Percentiles rank a stretch among this genome's conserved stretches.
phyloP scores from a whole-genome alignment of 1,140 invertebrate species.

The Odontomachus brunneus region DNA sequence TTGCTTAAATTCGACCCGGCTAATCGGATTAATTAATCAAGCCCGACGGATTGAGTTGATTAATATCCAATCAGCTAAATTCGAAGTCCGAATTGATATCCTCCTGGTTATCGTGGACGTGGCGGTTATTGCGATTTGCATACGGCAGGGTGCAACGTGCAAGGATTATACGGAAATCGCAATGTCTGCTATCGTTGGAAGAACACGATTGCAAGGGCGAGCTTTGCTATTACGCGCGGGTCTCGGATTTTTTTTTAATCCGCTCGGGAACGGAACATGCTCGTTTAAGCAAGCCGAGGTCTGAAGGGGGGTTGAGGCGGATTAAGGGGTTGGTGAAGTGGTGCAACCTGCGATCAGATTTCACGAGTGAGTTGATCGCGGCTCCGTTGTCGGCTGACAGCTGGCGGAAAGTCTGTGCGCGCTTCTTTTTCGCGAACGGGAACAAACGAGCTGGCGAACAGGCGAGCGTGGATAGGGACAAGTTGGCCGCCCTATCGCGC shows the following conservation, averaged over 20 bases:
- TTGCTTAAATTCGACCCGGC: no score
- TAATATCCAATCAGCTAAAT: no score
- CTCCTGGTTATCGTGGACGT: no score
- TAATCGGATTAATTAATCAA: no score
- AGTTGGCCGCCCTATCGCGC: conserved; percentile 45
- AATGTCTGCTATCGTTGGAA: conserved; percentile 14
- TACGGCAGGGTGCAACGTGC: not conserved
- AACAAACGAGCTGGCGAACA: no score
- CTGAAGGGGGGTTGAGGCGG: conserved; percentile 66
- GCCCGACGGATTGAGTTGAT: no score
- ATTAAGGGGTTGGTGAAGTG: conserved; percentile 75
- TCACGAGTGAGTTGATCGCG: conserved; percentile 73
- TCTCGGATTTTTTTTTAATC: conserved; percentile 63
- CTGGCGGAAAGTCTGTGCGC: conserved; percentile 74
- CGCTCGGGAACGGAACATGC: conserved; percentile 46
- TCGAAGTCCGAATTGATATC: no score
- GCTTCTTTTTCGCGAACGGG: conserved; percentile 36
- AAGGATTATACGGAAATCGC: not conserved
- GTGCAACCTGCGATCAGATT: conserved; percentile 76
- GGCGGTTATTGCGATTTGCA: not conserved
- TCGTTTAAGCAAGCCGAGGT: conserved; percentile 71
- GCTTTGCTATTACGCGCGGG: not conserved
- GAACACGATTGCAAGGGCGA: not conserved
- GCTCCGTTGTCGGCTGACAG: conserved; percentile 64
- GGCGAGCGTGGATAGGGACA: not conserved